Evolutionary conservation across 2,888 invertebrate genomes (phyloP), one percentile per base, ranked within the genome.

Genomic region (Apamea monoglypha): DNA sequence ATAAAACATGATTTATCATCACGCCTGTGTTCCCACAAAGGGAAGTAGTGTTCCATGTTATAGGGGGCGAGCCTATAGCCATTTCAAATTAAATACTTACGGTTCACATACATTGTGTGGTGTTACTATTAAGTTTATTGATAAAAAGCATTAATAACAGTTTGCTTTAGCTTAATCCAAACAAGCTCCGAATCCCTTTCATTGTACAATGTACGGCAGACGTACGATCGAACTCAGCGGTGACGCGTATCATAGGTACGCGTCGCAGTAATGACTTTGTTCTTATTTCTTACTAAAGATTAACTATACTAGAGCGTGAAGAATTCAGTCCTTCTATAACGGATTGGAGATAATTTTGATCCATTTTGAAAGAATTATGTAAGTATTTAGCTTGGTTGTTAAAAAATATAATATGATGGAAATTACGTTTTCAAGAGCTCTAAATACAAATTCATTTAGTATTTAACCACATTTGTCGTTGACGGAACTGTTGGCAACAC

Each of bases 251-350:
- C 50, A 29, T 75, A 29, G 6, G 14, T 16, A 53, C n/a, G 32
- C 18, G 63, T 53, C 61, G 61, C 44, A 36, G 50, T 84, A 44
- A 63, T 61, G 53, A 80, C 59, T 64, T 56, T 80, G 67, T 84
- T 80, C 63, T 80, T 84, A 72, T 74, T 68, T 66, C 18, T 79
- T 67, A 53, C 67, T 68, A 67, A 68, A 44, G n/a, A 44, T 80
- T 67, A 79, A 68, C 32, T 80, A 84, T 29, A 47, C 61, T 80
- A 80, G 44, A 80, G 61, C 67, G 29, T 80, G 50, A 53, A 53
- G 44, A 79, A 68, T 66, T 84, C 79, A 80, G 84, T 84, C 79
- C 80, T 82, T 82, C 63, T 67, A 40, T 36, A 59, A 84, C 79
- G 74, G 61, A 61, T 78, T 81, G 59, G 59, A 25, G 44, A 84